phyloP scores from a whole-genome alignment of 1,140 invertebrate species.

The Caenorhabditis briggsae region DNA sequence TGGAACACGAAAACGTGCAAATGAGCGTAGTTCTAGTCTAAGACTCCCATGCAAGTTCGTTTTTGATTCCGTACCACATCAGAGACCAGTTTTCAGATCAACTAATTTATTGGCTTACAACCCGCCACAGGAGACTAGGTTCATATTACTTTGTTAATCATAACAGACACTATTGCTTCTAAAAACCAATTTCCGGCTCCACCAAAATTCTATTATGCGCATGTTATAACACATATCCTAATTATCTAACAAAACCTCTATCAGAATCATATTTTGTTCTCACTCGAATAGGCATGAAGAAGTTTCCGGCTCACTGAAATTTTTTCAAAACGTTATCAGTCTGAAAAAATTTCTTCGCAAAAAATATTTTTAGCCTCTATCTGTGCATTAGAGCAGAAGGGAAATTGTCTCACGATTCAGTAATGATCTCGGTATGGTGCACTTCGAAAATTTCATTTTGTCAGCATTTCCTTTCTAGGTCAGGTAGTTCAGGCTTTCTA shows the following conservation, averaged over 20 bases:
- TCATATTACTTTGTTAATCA: background rate
- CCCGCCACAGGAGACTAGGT: background rate
- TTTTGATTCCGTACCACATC: too few species aligned
- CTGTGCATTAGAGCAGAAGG: background rate
- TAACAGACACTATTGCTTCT: background rate
- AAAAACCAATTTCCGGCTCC: conserved; percentile 43
- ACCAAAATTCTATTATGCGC: background rate
- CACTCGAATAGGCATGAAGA: background rate
- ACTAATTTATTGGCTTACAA: too few species aligned
- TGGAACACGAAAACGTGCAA: too few species aligned
- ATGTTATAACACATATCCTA: too few species aligned
- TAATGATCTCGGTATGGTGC: conserved; percentile 2
- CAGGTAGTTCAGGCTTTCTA: too few species aligned
- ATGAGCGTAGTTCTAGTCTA: too few species aligned
- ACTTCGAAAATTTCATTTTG: conserved; percentile 15
- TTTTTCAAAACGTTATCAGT: conserved; percentile 13
- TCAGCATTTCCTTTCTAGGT: background rate
- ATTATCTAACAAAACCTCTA: too few species aligned
- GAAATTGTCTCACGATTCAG: background rate
- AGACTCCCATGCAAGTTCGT: too few species aligned
- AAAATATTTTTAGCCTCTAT: background rate
- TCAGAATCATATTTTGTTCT: background rate
- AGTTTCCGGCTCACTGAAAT: background rate
- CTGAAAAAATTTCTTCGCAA: background rate
- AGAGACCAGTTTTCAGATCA: too few species aligned